phyloP scores from a whole-genome alignment of 2,888 invertebrate genomes.

The Mechanitis mazaeus region DNA sequence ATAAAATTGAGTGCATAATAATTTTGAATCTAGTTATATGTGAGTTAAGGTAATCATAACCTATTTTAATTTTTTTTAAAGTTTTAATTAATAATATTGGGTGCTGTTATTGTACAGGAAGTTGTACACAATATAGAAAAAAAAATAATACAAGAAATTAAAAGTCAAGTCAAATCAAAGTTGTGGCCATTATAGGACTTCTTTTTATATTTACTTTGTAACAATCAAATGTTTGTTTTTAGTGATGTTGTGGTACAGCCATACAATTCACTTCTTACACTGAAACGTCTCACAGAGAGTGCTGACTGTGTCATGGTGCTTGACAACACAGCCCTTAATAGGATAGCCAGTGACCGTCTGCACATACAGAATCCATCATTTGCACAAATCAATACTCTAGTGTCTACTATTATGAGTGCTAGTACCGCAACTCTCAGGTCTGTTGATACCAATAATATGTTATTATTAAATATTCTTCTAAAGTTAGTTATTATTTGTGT shows the following conservation, averaged over 20 bases:
- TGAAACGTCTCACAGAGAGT: slow-evolving; percentile 95
- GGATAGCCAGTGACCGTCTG: slow-evolving; percentile 93
- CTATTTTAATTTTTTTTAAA: too few species aligned
- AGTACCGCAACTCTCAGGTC: slow-evolving; percentile 95
- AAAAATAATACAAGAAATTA: too few species aligned
- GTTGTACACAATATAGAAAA: too few species aligned
- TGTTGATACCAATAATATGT: not conserved
- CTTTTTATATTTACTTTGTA: not conserved
- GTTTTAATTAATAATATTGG: too few species aligned
- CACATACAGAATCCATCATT: slow-evolving; percentile 98
- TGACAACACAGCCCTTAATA: slow-evolving; percentile 97
- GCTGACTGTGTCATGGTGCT: slow-evolving; percentile 98
- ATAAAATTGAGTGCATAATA: too few species aligned
- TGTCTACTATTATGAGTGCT: slow-evolving; percentile 99
- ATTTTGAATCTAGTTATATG: too few species aligned
- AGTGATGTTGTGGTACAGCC: slow-evolving; percentile 98
- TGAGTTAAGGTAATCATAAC: too few species aligned
- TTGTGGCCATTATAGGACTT: too few species aligned
- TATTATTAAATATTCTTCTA: not conserved
- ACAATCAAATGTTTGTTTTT: slow-evolving; percentile 28
- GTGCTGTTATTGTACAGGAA: too few species aligned
- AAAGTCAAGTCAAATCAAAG: too few species aligned
- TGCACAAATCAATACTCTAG: slow-evolving; percentile 96
- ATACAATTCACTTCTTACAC: slow-evolving; percentile 95
- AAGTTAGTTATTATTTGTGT: too few species aligned